Evolutionary conservation across 2,113 vertebrate species (phyloP).

Genomic region (Helogale parvula): DNA sequence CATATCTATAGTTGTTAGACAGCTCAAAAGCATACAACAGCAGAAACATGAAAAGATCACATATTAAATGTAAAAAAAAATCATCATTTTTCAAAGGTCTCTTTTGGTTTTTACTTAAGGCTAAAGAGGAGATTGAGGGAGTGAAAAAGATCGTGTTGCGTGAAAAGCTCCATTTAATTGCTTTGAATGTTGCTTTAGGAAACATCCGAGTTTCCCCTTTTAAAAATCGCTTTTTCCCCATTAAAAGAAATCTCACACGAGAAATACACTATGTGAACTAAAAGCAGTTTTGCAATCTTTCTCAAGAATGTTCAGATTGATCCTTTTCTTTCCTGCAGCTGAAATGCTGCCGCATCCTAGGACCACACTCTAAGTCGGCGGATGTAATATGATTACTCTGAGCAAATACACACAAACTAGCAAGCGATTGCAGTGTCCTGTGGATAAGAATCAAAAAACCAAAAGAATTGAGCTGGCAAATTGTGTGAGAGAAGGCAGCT

Average conservation of each 20-base stretch:
- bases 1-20: constrained; percentile 84
- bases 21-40: constrained; percentile 87
- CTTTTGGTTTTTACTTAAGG: constrained; percentile 85
- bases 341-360: constrained; percentile 64
- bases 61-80: constrained; percentile 86
- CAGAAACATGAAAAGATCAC: constrained; percentile 86
- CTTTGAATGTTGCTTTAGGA: constrained; percentile 87
- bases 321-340: constrained; percentile 63
- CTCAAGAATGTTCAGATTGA: constrained; percentile 67
- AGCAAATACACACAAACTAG: constrained; percentile 56
- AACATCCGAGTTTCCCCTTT: constrained; percentile 81
- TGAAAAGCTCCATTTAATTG: constrained; percentile 86
- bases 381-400: constrained; percentile 54
- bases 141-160: constrained; percentile 82
- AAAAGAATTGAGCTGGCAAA: neutral
- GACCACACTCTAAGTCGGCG: constrained; percentile 29
- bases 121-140: constrained; percentile 81
- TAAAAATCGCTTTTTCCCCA: constrained; percentile 68
- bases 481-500: neutral
- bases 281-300: constrained; percentile 80
- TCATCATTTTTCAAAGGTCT: constrained; percentile 85
- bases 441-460: constrained; percentile 31
- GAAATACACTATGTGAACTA: constrained; percentile 78
- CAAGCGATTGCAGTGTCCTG: constrained; percentile 49
- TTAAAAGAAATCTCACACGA: constrained; percentile 82